Conservation (phyloP, 2,113 vertebrate species). For the Bujurquina vittata region DNA sequence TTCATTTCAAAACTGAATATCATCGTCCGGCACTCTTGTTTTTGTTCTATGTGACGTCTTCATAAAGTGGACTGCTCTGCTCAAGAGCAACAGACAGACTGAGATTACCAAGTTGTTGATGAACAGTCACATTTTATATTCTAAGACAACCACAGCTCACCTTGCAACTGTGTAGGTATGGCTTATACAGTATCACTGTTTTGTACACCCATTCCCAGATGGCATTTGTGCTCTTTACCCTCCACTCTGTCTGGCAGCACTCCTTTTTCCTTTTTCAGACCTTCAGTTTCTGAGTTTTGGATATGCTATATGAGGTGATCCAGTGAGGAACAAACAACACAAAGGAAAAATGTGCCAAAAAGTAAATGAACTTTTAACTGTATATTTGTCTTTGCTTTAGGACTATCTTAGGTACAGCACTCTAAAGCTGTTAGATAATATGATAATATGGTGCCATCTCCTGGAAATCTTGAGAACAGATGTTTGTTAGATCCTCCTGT, state of each 20-base stretch:
- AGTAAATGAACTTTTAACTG: slow-evolving; percentile 75
- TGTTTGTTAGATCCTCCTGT: slow-evolving; percentile 73
- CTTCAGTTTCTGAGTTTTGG: slow-evolving; percentile 75
- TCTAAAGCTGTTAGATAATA: slow-evolving; percentile 77
- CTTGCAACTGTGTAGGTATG: slow-evolving; percentile 35
- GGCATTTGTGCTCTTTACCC: slow-evolving; percentile 58
- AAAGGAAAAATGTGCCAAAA: slow-evolving; percentile 84
- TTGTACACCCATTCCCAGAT: slow-evolving; percentile 55
- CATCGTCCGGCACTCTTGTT: slow-evolving; percentile 40
- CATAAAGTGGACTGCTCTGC: slow-evolving; percentile 31
- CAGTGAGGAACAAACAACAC: slow-evolving; percentile 67
- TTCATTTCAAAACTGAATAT: slow-evolving; percentile 15
- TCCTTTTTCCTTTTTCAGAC: slow-evolving; percentile 77
- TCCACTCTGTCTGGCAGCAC: slow-evolving; percentile 67
- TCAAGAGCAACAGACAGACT: slow-evolving; percentile 16
- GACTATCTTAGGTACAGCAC: slow-evolving; percentile 79
- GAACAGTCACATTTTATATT: slow-evolving; percentile 44
- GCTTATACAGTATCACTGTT: slow-evolving; percentile 54
- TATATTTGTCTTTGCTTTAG: slow-evolving; percentile 80
- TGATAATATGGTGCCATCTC: slow-evolving; percentile 85
- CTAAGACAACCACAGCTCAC: slow-evolving; percentile 34
- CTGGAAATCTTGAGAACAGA: slow-evolving; percentile 85
- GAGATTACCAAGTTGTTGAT: slow-evolving; percentile 1
- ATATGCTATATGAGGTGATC: slow-evolving; percentile 69
- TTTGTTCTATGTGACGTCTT: slow-evolving; percentile 25